phyloP scores from a whole-genome alignment of 2,888 invertebrate genomes.

The Acanthosepion lycidas region DNA sequence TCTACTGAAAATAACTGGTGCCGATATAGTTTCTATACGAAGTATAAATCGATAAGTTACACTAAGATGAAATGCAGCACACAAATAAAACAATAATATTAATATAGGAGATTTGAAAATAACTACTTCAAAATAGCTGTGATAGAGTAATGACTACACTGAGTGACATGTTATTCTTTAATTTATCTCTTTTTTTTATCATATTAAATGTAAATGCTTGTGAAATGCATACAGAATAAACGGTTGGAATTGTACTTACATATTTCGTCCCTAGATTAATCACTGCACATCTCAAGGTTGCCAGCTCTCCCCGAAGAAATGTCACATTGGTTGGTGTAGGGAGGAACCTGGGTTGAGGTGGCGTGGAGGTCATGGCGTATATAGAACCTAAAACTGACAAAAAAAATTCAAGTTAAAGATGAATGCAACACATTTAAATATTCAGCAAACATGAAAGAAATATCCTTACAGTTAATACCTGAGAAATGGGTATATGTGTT shows the following conservation, averaged over 20 bases:
- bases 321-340: constrained; percentile 44
- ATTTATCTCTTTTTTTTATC: neutral
- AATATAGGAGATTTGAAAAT: too few relatives aligned
- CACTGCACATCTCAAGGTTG: constrained; percentile 41
- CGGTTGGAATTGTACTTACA: neutral
- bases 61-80: too few relatives aligned
- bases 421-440: neutral
- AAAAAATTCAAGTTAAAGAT: neutral
- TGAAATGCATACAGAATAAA: neutral
- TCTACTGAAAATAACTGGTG: too few relatives aligned
- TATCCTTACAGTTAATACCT: neutral
- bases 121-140: too few relatives aligned
- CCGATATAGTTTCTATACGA: too few relatives aligned
- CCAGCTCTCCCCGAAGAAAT: constrained; percentile 46
- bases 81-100: too few relatives aligned
- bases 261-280: constrained; percentile 44
- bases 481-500: neutral
- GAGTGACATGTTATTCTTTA: too few relatives aligned
- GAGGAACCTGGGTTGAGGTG: constrained; percentile 43
- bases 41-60: too few relatives aligned
- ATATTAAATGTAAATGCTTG: neutral
- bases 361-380: constrained; percentile 45
- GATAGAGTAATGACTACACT: too few relatives aligned
- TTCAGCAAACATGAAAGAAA: neutral
- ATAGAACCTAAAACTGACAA: constrained; percentile 35